These are phyloP conservation scores for Sarcophilus harrisii DNA, from an alignment of 2,797 vertebrate species.

Conservation along the genomic window DNA sequence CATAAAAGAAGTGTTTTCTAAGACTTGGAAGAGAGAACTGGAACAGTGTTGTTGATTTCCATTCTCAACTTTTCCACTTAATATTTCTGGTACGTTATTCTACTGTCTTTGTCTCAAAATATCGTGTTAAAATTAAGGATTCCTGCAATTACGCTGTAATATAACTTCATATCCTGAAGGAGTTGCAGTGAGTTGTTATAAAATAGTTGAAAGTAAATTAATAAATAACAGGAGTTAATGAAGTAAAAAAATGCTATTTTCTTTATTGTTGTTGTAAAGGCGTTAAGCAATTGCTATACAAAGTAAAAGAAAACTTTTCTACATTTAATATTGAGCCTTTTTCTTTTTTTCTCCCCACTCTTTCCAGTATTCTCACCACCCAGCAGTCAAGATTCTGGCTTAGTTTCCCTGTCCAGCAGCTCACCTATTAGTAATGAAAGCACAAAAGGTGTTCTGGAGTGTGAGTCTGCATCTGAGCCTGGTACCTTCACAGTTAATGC, in stretches of 20 bases:
- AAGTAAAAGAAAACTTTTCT: constrained; percentile 24
- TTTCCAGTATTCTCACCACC: constrained; percentile 89
- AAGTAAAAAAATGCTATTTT: constrained; percentile 50
- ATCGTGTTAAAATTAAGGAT: neutral
- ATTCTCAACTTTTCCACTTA: constrained; percentile 12
- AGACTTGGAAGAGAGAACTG: neutral
- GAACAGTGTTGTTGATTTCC: neutral
- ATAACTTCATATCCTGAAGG: constrained; percentile 16
- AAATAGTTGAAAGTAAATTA: constrained; percentile 14
- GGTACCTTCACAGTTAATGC: constrained; percentile 86
- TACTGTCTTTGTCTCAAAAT: neutral
- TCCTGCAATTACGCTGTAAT: neutral
- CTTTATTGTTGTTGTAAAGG: constrained; percentile 42
- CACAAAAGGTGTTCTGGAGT: constrained; percentile 87
- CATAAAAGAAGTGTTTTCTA: constrained; percentile 18
- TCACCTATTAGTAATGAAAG: constrained; percentile 86
- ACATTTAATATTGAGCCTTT: constrained; percentile 53
- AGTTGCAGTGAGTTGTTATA: constrained; percentile 15
- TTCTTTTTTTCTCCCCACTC: constrained; percentile 1
- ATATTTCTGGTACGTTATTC: constrained; percentile 8
- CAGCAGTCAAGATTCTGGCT: constrained; percentile 87
- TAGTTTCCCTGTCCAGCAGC: constrained; percentile 89
- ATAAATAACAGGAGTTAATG: constrained; percentile 7
- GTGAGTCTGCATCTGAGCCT: constrained; percentile 84
- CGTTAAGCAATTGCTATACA: neutral